These are phyloP conservation scores for Spea bombifrons DNA, from an alignment of 2,113 vertebrate species.

Conservation along the genomic window DNA sequence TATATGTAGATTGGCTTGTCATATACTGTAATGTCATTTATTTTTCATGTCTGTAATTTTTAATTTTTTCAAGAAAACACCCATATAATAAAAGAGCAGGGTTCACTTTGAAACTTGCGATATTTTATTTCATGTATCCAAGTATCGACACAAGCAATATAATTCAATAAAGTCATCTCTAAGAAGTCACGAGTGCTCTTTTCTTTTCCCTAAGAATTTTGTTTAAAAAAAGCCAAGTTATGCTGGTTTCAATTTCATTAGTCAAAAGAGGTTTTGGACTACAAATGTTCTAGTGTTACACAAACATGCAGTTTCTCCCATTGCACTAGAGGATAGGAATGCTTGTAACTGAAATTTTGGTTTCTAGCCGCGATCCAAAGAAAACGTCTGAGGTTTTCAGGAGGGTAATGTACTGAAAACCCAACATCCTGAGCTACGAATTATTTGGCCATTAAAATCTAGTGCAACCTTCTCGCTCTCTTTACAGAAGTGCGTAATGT, in stretches of 20 bases:
- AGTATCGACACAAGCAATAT: too few relatives aligned
- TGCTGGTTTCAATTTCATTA: constrained; percentile 38
- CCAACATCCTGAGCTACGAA: constrained; percentile 65
- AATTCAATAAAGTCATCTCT: too few relatives aligned
- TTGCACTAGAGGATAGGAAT: constrained; percentile 72
- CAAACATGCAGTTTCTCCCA: constrained; percentile 71
- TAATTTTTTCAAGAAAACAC: too few relatives aligned
- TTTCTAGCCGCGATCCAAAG: constrained; percentile 67
- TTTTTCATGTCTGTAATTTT: too few relatives aligned
- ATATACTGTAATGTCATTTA: too few relatives aligned
- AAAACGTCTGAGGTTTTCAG: constrained; percentile 66
- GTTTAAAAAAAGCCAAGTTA: constrained; percentile 6
- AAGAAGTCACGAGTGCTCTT: too few relatives aligned
- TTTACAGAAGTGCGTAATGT: constrained; percentile 55
- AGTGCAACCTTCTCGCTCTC: constrained; percentile 62
- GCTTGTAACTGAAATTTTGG: constrained; percentile 67
- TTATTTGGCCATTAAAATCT: constrained; percentile 71
- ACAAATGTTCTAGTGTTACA: constrained; percentile 59
- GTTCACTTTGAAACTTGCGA: too few relatives aligned
- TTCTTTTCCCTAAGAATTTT: not conserved
- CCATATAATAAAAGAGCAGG: too few relatives aligned
- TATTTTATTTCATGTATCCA: too few relatives aligned
- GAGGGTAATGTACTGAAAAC: constrained; percentile 64
- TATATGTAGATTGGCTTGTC: too few relatives aligned
- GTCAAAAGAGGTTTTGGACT: constrained; percentile 53